Conservation (phyloP, 2,113 vertebrate genomes). For the Protobothrops flavoviridis region DNA sequence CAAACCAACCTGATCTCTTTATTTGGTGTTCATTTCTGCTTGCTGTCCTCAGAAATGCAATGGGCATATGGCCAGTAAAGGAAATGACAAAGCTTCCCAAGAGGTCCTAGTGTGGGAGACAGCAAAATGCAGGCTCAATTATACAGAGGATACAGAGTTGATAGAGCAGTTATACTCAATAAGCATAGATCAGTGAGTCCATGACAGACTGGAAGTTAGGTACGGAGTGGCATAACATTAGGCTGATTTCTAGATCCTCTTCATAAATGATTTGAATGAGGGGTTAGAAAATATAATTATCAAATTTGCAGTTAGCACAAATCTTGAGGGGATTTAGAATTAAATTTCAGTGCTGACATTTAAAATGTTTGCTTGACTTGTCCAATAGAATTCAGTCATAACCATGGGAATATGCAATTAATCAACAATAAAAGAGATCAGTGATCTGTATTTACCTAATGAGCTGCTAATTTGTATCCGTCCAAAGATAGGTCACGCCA, state of each 20-base stretch:
- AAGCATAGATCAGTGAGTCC: not conserved
- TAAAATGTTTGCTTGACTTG: conserved; percentile 47
- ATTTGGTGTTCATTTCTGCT: not conserved
- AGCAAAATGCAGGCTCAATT: not conserved
- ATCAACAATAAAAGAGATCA: conserved; percentile 32
- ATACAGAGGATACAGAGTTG: not conserved
- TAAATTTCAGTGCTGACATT: conserved; percentile 41
- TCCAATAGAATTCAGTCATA: conserved; percentile 33
- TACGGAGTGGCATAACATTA: not conserved
- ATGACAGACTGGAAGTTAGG: conserved; percentile 29
- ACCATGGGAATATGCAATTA: conserved; percentile 47
- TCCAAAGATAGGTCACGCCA: not conserved
- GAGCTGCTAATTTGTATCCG: conserved; percentile 38
- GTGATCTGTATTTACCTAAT: conserved; percentile 53
- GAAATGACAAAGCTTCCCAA: not conserved
- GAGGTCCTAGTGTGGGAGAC: not conserved
- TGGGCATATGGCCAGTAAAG: no score
- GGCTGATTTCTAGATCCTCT: not conserved
- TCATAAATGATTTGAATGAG: not conserved
- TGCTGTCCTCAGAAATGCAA: not conserved
- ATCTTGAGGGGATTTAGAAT: conserved; percentile 35
- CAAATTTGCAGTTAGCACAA: not conserved
- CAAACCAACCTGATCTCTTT: not conserved
- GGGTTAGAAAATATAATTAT: not conserved
- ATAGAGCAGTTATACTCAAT: not conserved